phyloP scores from a whole-genome alignment of 2,113 vertebrate species.

The Cacatua alba region DNA sequence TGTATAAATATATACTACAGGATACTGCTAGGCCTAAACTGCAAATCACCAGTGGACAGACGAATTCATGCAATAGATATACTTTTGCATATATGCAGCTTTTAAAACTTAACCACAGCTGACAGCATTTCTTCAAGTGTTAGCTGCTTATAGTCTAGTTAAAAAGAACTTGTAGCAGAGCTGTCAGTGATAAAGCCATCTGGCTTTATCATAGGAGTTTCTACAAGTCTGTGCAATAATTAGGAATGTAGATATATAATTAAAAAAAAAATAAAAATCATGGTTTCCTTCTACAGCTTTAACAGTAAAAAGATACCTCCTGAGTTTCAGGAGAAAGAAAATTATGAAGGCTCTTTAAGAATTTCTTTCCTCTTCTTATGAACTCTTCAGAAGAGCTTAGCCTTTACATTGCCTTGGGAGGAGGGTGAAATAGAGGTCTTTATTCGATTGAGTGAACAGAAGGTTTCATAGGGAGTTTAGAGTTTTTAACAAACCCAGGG shows the following conservation, averaged over 20 bases:
- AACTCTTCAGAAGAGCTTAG: not conserved
- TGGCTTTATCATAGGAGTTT: not conserved
- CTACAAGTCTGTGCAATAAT: not conserved
- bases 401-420: not conserved
- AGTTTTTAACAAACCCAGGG: not conserved
- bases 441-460: not conserved
- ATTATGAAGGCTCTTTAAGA: not conserved
- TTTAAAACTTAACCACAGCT: not conserved
- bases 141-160: not conserved
- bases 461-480: not conserved
- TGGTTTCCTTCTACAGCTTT: not conserved
- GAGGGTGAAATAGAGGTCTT: not conserved
- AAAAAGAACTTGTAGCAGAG: not conserved
- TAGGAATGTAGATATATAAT: not conserved
- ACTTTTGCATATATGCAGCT: not conserved
- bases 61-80: not conserved
- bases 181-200: not conserved
- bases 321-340: not conserved
- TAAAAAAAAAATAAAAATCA: not conserved
- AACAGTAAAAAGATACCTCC: not conserved
- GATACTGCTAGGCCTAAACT: not conserved
- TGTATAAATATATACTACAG: not conserved
- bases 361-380: not conserved
- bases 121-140: not conserved
- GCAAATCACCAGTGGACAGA: not conserved